Evolutionary conservation across 1,140 invertebrate species (phyloP), one percentile per base, ranked within the genome.

Genomic region (Hyles vespertilio): DNA sequence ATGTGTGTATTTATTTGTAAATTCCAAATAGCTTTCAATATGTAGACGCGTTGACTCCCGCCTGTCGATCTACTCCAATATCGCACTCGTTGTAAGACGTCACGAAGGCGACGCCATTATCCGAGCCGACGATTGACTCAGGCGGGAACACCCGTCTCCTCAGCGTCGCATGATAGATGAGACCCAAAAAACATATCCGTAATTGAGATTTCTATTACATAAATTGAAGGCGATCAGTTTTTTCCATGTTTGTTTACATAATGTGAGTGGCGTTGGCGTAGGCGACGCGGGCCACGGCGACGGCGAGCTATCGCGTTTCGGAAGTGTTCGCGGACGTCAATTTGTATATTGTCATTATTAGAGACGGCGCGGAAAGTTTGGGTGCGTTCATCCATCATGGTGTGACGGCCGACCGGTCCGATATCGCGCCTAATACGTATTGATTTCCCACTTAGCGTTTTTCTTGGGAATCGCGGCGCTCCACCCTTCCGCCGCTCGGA

Each of bases 281-380:
- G 69, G 68, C 70, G 59, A 51, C 64, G 57, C 9, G 46, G 32
- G 52, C 32, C 22, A 9, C 52, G 6, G 22, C 52, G 6, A 5
- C 40, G 52, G 36, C 43, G 70, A 64, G 73, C 77, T 86, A 88
- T 85, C 84, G 81, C 77, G 69, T 88, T 86, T 85, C 84, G 81
- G 78, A 84, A 85, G 81, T 75, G 71, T 69, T 71, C 65, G 73
- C 84, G 85, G 83, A 83, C 82, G 77, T 85, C 84, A 87, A 88
- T 88, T 88, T 88, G 85, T 88, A 85, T 88, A 87, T 88, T 87
- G 84, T 88, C 84, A 85, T 88, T 87, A 85, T 87, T 85, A 84
- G 72, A 88, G 77, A 66, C 72, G 69, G 70, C 65, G 79, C 72
- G 83, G 81, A 79, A 87, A 84, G 77, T 85, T 85, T 77, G 78